Conservation (phyloP, 2,113 vertebrate genomes). For the Calypte anna region DNA sequence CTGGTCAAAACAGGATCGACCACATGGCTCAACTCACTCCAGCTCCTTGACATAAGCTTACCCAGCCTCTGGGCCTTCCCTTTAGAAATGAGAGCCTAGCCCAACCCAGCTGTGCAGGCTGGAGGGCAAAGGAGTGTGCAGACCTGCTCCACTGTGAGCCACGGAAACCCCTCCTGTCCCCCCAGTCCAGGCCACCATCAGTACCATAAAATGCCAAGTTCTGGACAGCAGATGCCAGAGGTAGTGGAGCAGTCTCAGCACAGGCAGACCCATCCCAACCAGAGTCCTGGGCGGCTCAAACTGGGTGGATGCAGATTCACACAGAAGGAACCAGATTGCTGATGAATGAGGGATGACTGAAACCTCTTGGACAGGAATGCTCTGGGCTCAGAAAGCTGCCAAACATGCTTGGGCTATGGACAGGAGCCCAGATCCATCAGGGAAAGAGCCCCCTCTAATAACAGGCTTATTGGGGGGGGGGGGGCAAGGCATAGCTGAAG, state of each 20-base stretch:
- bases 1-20: not conserved
- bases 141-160: not conserved
- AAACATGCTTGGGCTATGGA: slow-evolving; percentile 62
- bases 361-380: slow-evolving; percentile 62
- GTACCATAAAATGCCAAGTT: not conserved
- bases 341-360: slow-evolving; percentile 66
- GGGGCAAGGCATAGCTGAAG: not conserved
- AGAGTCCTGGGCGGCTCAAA: not conserved
- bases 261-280: not conserved
- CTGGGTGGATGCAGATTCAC: slow-evolving; percentile 56
- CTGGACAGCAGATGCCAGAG: not conserved
- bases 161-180: not conserved
- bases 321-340: slow-evolving; percentile 57
- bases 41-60: slow-evolving; percentile 24
- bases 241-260: not conserved
- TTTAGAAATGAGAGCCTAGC: slow-evolving; percentile 7
- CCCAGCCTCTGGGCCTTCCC: slow-evolving; percentile 10
- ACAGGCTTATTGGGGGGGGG: not conserved
- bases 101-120: accelerated
- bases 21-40: not conserved
- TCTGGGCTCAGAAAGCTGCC: slow-evolving; percentile 62
- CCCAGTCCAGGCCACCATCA: not conserved
- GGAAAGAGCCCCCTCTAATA: slow-evolving; percentile 37
- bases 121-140: not conserved
- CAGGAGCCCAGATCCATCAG: slow-evolving; percentile 51